Conservation (phyloP, 2,888 invertebrate species). For the Amphipoea oculea region DNA sequence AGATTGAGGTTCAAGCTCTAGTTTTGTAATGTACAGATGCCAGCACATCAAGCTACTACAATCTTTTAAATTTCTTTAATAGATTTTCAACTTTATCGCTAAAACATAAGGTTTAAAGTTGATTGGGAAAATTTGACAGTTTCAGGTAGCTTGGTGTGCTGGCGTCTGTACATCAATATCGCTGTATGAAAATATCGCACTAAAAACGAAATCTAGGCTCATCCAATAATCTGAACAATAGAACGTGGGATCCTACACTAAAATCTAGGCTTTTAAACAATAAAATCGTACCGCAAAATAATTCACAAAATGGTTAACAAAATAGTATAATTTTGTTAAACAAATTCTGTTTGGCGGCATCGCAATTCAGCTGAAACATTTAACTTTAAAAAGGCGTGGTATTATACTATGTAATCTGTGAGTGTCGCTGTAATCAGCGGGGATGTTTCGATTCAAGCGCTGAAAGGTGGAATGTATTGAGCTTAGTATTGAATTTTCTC, state of each 20-base stretch:
- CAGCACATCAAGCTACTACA: too few relatives aligned
- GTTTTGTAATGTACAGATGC: background rate
- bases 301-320: slow-evolving; percentile 16
- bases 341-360: slow-evolving; percentile 31
- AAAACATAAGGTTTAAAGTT: too few relatives aligned
- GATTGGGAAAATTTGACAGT: too few relatives aligned
- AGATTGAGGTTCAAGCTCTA: too few relatives aligned
- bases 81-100: too few relatives aligned
- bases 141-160: too few relatives aligned
- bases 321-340: slow-evolving; percentile 45
- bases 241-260: background rate
- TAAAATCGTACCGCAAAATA: slow-evolving; percentile 9
- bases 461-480: slow-evolving; percentile 41
- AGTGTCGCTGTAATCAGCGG: slow-evolving; percentile 39
- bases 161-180: background rate
- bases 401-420: slow-evolving; percentile 20
- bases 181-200: background rate
- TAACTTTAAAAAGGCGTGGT: slow-evolving; percentile 63
- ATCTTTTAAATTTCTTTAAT: too few relatives aligned
- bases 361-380: slow-evolving; percentile 41
- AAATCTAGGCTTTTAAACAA: slow-evolving; percentile 13
- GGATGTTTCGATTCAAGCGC: slow-evolving; percentile 33
- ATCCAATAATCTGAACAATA: background rate
- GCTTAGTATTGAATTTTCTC: slow-evolving; percentile 14
- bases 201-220: background rate